A percentile compares a stretch with the other conserved stretches of the same genome.
phyloP scores from a whole-genome alignment of 2,888 invertebrate species.

The Eulithis testata region DNA sequence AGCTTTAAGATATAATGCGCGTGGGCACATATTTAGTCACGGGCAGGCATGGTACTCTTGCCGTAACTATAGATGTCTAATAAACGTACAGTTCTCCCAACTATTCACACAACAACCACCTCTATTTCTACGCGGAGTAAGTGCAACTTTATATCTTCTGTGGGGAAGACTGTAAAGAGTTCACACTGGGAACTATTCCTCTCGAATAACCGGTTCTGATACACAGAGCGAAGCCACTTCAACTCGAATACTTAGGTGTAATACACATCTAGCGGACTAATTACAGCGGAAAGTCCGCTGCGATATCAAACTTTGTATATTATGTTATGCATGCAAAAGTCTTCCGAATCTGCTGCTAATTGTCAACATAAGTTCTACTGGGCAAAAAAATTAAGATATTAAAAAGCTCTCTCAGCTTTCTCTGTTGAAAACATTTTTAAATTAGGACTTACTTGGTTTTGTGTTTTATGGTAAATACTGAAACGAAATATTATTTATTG shows the following conservation, averaged over 20 bases:
- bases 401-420: no score
- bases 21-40: slow-evolving; percentile 79
- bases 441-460: no score
- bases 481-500: no score
- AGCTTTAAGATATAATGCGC: slow-evolving; percentile 69
- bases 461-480: no score
- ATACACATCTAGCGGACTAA: slow-evolving; percentile 25
- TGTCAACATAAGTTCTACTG: no score
- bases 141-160: slow-evolving; percentile 11
- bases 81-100: slow-evolving; percentile 50
- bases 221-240: slow-evolving; percentile 57
- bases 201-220: slow-evolving; percentile 70
- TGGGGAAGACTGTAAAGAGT: slow-evolving; percentile 47
- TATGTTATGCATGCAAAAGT: background rate
- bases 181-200: slow-evolving; percentile 68
- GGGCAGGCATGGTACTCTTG: slow-evolving; percentile 62
- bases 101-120: slow-evolving; percentile 16
- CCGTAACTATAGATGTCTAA: slow-evolving; percentile 65
- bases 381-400: no score
- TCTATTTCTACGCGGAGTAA: slow-evolving; percentile 22
- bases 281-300: slow-evolving; percentile 19
- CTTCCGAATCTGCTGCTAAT: background rate
- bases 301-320: background rate
- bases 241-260: slow-evolving; percentile 56
- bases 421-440: no score